phyloP scores from a whole-genome alignment of 2,797 vertebrate species.

The Eospalax fontanierii region DNA sequence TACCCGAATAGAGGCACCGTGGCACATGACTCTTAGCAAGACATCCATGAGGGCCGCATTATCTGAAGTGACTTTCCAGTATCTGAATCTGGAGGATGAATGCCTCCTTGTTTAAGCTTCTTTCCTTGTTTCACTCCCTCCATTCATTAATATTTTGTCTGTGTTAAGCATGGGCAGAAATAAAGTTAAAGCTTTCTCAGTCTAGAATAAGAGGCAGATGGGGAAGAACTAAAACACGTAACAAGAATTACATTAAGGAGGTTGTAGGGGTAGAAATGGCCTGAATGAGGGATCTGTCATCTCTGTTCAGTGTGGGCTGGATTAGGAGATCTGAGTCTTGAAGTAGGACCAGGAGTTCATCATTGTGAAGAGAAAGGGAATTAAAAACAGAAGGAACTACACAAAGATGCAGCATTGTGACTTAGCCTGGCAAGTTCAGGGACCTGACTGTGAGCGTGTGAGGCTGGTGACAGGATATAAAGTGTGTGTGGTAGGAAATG shows the following conservation, averaged over 20 bases:
- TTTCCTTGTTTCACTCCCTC: not conserved
- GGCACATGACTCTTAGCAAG: not conserved
- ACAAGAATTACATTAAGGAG: not conserved
- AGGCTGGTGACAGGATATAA: accelerated
- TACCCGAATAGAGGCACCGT: not conserved
- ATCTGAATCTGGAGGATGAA: not conserved
- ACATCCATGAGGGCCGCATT: not conserved
- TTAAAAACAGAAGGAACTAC: not conserved
- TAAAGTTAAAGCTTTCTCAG: not conserved
- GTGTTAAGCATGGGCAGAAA: not conserved
- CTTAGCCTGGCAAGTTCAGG: not conserved
- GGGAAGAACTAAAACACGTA: not conserved
- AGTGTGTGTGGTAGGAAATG: not conserved
- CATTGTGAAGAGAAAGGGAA: not conserved
- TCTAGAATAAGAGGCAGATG: not conserved
- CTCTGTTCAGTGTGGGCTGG: not conserved
- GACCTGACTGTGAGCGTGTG: not conserved
- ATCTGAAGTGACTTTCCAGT: slow-evolving; percentile 18
- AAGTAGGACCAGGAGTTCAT: slow-evolving; percentile 32
- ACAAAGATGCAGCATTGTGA: not conserved
- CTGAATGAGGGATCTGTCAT: not conserved
- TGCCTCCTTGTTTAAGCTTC: not conserved
- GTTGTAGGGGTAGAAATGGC: not conserved
- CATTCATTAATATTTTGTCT: not conserved
- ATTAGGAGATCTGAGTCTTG: not conserved